Evolutionary conservation across 2,113 vertebrate genomes (phyloP).

Genomic region (Fukomys damarensis): DNA sequence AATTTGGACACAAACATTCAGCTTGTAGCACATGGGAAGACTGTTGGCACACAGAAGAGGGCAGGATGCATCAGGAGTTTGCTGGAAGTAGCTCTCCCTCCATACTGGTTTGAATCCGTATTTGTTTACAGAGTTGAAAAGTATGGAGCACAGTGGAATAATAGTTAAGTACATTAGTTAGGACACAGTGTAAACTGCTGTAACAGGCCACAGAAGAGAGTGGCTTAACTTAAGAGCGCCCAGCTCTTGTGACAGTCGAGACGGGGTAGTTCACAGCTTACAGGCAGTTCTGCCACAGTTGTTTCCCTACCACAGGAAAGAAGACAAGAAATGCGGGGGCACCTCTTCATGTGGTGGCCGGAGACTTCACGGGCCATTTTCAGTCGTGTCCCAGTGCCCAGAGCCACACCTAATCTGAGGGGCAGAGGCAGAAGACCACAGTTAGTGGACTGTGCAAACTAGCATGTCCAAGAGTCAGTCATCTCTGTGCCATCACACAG

Average conservation of each 20-base stretch:
- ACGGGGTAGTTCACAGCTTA: no score
- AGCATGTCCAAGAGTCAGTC: rapidly evolving
- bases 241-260: not conserved
- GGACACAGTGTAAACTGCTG: not conserved
- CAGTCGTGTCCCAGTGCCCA: not conserved
- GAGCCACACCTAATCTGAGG: not conserved
- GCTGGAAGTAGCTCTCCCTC: no score
- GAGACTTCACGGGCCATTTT: not conserved
- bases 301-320: not conserved
- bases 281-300: not conserved
- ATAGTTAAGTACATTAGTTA: not conserved
- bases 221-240: no score
- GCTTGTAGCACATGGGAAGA: not conserved
- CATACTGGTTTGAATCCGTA: not conserved
- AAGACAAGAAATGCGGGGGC: not conserved
- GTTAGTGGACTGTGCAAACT: not conserved
- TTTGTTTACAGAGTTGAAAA: not conserved
- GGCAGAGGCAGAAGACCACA: not conserved
- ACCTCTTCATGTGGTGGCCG: no score
- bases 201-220: not conserved
- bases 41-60: not conserved
- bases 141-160: not conserved
- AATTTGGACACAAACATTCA: not conserved
- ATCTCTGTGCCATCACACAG: not conserved
- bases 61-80: no score